phyloP scores from a whole-genome alignment of 2,888 invertebrate genomes.

The Pachliopta kotzebuea region DNA sequence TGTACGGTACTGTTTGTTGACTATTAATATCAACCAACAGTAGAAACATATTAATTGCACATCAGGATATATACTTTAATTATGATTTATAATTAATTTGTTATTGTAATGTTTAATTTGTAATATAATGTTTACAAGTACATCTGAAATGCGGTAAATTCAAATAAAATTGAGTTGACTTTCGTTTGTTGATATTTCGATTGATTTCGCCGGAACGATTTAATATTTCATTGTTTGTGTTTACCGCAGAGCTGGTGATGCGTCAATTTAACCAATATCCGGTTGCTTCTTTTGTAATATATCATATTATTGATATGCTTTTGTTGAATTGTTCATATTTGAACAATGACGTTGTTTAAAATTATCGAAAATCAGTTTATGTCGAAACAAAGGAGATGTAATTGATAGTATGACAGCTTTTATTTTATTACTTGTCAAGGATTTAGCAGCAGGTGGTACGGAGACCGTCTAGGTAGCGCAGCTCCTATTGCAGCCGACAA shows the following conservation, averaged over 20 bases:
- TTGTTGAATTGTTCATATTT: background rate
- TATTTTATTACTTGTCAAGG: background rate
- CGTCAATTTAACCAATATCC: background rate
- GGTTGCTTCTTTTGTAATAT: background rate
- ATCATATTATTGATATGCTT: background rate
- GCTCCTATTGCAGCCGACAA: too few relatives aligned
- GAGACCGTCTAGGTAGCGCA: too few relatives aligned
- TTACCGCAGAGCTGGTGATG: constrained; percentile 4
- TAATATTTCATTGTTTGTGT: constrained; percentile 9
- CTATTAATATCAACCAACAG: too few relatives aligned
- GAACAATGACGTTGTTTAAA: background rate
- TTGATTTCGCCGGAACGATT: constrained; percentile 10
- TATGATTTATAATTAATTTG: background rate
- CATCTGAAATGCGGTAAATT: background rate
- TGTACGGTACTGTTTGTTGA: too few relatives aligned
- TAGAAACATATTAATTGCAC: too few relatives aligned
- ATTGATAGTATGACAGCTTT: too few relatives aligned
- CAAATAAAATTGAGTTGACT: constrained; percentile 6
- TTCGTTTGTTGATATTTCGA: constrained; percentile 12
- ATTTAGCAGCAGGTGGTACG: too few relatives aligned
- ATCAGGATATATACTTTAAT: background rate
- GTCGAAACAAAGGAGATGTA: too few relatives aligned
- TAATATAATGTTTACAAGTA: background rate
- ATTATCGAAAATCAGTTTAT: too few relatives aligned
- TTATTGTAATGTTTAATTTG: background rate